Evolutionary conservation across 2,113 vertebrate genomes (phyloP).

Genomic region (Taxidea taxus): DNA sequence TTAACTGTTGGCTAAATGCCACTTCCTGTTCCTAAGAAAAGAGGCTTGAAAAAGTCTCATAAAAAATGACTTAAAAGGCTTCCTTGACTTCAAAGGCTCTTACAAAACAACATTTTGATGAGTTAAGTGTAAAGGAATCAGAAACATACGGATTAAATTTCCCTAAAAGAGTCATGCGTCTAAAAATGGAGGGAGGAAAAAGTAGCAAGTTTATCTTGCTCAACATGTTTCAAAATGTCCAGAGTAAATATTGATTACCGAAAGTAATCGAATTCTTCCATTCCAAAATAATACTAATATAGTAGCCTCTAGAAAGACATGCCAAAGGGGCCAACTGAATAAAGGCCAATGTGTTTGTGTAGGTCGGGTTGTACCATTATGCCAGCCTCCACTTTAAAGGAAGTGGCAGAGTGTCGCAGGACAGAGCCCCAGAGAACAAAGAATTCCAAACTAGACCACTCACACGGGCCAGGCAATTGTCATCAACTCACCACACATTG

Average conservation of each 20-base stretch:
- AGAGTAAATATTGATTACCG: background rate
- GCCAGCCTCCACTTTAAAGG: slow-evolving; percentile 5
- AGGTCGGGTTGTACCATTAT: background rate
- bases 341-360: background rate
- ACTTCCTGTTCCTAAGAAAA: slow-evolving; percentile 79
- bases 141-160: slow-evolving; percentile 80
- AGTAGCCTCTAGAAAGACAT: background rate
- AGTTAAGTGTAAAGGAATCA: slow-evolving; percentile 81
- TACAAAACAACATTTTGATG: slow-evolving; percentile 81
- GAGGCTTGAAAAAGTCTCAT: slow-evolving; percentile 76
- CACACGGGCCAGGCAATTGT: background rate
- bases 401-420: background rate
- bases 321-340: background rate
- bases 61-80: slow-evolving; percentile 81
- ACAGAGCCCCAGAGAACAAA: slow-evolving; percentile 47
- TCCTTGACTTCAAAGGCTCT: slow-evolving; percentile 77
- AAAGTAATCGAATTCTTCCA: slow-evolving; percentile 24
- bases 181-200: slow-evolving; percentile 59
- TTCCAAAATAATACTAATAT: background rate
- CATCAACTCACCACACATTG: background rate
- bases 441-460: background rate
- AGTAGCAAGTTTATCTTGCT: slow-evolving; percentile 61
- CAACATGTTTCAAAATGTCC: slow-evolving; percentile 33
- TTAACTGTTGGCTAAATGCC: slow-evolving; percentile 77
- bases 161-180: slow-evolving; percentile 74